Evolutionary conservation across 2,797 vertebrate species (phyloP).

Genomic region (Geotria australis): DNA sequence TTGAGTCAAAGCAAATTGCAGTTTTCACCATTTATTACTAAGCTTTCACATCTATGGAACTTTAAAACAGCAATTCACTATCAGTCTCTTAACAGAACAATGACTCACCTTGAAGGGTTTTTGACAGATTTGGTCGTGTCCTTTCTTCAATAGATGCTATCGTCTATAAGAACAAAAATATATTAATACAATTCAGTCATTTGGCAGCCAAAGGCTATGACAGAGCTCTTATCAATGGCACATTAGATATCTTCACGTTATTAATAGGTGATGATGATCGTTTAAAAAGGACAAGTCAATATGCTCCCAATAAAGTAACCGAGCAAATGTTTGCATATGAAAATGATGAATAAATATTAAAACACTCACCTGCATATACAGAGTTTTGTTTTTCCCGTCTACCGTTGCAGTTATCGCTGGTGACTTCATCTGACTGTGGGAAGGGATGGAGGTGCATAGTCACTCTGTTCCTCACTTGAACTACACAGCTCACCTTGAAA

Average conservation of each 20-base stretch:
- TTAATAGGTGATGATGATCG: too few relatives aligned
- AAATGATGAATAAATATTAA: too few relatives aligned
- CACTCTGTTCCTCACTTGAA: too few relatives aligned
- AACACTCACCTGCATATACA: constrained; percentile 53
- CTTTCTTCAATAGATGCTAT: constrained; percentile 61
- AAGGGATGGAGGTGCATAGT: constrained; percentile 1
- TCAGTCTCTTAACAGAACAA: neutral
- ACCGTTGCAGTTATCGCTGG: constrained; percentile 59
- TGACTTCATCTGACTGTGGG: constrained; percentile 63
- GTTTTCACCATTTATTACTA: too few relatives aligned
- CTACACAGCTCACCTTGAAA: too few relatives aligned
- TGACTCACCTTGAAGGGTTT: constrained; percentile 43
- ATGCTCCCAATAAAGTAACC: neutral
- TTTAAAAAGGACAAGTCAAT: neutral
- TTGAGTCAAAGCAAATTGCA: too few relatives aligned
- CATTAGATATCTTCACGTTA: too few relatives aligned
- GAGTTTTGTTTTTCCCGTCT: constrained; percentile 62
- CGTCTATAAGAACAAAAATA: constrained; percentile 16
- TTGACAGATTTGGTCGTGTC: constrained; percentile 57
- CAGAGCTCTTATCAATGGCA: too few relatives aligned
- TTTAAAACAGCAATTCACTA: too few relatives aligned
- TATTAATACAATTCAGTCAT: neutral
- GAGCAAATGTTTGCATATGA: neutral
- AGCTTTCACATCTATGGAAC: too few relatives aligned
- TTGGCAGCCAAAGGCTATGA: too few relatives aligned